Evolutionary conservation across 2,113 vertebrate genomes (phyloP).

Genomic region (Lepidothrix coronata): DNA sequence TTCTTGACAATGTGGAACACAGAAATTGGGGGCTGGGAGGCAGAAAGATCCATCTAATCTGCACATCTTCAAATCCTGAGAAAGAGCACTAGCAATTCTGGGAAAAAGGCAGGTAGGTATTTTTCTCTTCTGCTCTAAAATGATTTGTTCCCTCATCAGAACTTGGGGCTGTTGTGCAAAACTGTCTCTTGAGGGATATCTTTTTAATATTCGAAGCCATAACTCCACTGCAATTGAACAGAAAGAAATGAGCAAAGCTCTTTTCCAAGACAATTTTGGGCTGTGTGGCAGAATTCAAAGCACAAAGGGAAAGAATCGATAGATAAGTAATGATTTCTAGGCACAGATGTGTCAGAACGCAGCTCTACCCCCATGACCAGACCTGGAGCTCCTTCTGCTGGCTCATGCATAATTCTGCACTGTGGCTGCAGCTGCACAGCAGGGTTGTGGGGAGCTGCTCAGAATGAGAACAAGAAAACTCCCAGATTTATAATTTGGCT

Average conservation of each 20-base stretch:
- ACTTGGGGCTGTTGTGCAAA: neutral
- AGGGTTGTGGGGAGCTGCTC: neutral
- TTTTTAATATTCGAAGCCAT: neutral
- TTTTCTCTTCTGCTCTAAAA: neutral
- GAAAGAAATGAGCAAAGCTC: neutral
- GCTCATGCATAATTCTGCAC: slow-evolving; percentile 24
- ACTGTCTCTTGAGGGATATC: neutral
- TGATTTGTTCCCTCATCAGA: neutral
- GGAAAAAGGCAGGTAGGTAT: neutral
- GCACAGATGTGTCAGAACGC: neutral
- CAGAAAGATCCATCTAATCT: neutral
- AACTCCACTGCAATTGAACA: neutral
- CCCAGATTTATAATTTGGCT: neutral
- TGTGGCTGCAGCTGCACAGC: slow-evolving; percentile 3
- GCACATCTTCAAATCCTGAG: neutral
- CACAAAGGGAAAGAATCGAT: neutral
- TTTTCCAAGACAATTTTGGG: neutral
- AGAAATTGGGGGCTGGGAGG: neutral
- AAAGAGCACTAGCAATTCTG: neutral
- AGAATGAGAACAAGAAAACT: neutral
- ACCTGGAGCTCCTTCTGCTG: slow-evolving; percentile 69
- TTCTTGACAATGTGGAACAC: neutral
- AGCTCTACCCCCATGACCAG: neutral
- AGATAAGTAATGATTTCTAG: neutral
- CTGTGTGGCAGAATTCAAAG: neutral